Percentiles rank a stretch among this genome's conserved stretches.
Conservation (phyloP, 1,140 invertebrate genomes). For the Heliconius hewitsoni region DNA sequence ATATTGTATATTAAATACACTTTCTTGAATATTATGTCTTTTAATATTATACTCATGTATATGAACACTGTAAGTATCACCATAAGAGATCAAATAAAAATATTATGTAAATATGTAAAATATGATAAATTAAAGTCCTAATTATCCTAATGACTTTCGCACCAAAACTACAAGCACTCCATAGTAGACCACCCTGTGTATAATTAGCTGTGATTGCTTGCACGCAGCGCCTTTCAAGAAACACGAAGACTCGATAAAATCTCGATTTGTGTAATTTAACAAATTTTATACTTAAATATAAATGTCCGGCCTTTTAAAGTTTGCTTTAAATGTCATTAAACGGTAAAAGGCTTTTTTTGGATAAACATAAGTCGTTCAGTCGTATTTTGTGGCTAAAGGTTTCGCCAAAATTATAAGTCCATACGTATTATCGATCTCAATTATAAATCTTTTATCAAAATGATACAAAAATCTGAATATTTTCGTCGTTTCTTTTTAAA, state of each 20-base stretch:
- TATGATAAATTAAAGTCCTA: slow-evolving; percentile 18
- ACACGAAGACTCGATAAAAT: slow-evolving; percentile 44
- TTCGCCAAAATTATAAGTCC: background rate
- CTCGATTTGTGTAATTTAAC: slow-evolving; percentile 44
- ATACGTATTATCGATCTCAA: background rate
- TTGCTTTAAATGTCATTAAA: slow-evolving; percentile 40
- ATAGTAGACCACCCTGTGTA: slow-evolving; percentile 38
- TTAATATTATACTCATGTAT: background rate
- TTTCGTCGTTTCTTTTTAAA: too few relatives aligned
- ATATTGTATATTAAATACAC: background rate
- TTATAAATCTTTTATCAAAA: background rate
- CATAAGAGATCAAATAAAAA: background rate
- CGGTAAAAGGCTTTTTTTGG: slow-evolving; percentile 32
- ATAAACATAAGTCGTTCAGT: slow-evolving; percentile 4
- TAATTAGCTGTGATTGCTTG: slow-evolving; percentile 35
- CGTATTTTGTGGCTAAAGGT: background rate
- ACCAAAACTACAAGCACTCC: slow-evolving; percentile 11
- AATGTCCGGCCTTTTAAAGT: slow-evolving; percentile 29
- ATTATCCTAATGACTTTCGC: slow-evolving; percentile 14
- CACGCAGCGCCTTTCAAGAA: slow-evolving; percentile 26
- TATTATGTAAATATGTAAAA: background rate
- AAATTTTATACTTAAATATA: slow-evolving; percentile 48
- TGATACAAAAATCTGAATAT: too few relatives aligned
- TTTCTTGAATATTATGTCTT: background rate
- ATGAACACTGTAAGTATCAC: background rate